Evolutionary conservation across 2,888 invertebrate species (phyloP).

Genomic region (Eupithecia tripunctaria): DNA sequence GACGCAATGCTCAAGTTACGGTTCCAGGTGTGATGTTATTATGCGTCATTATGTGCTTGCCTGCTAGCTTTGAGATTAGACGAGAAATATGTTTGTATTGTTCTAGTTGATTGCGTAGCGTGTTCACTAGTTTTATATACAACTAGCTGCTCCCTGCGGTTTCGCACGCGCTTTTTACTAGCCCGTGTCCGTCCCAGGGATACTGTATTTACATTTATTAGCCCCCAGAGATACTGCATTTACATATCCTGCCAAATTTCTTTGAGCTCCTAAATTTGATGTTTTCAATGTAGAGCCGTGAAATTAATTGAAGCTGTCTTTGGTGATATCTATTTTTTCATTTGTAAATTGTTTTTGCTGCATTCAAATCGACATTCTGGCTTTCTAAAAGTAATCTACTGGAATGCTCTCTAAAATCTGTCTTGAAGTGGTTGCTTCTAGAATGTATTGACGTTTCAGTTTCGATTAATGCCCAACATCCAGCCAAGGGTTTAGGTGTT

Average conservation of each 20-base stretch:
- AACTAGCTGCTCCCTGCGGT: too few relatives aligned
- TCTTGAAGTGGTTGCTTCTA: not conserved
- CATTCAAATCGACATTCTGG: not conserved
- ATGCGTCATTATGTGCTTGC: slow-evolving; percentile 5
- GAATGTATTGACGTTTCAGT: not conserved
- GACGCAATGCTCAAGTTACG: slow-evolving; percentile 26
- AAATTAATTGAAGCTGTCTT: not conserved
- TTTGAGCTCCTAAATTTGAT: not conserved
- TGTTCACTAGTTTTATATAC: not conserved
- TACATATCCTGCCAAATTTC: too few relatives aligned
- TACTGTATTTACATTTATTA: too few relatives aligned
- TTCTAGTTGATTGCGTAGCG: slow-evolving; percentile 2
- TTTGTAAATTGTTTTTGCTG: not conserved
- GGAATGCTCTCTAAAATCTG: not conserved
- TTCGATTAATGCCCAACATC: not conserved
- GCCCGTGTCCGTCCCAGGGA: too few relatives aligned
- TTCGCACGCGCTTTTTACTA: too few relatives aligned
- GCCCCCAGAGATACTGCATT: too few relatives aligned
- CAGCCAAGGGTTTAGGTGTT: slow-evolving; percentile 1
- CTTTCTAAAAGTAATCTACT: not conserved
- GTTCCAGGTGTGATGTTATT: slow-evolving; percentile 20
- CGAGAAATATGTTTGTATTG: not conserved
- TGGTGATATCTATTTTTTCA: not conserved
- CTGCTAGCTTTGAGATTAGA: not conserved
- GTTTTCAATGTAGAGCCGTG: not conserved